phyloP scores from a whole-genome alignment of 2,113 vertebrate species.

The Canis aureus region DNA sequence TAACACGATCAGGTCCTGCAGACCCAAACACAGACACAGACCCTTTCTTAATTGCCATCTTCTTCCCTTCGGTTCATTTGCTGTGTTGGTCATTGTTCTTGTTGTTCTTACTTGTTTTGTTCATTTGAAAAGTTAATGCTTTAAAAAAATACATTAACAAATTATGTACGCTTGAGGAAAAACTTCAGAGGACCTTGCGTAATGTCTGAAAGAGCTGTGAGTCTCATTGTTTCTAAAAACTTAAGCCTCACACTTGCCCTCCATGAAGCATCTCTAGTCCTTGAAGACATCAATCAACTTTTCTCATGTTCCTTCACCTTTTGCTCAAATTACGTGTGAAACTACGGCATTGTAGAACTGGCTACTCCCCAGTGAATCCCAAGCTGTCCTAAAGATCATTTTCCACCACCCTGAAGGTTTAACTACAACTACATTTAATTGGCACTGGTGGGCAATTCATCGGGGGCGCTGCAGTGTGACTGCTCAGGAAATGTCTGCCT shows the following conservation, averaged over 20 bases:
- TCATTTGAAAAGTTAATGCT: constrained; percentile 30
- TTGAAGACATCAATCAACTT: background rate
- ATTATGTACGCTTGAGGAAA: background rate
- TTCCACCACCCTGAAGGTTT: constrained; percentile 70
- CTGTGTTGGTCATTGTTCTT: background rate
- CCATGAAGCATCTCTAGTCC: background rate
- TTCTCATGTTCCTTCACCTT: constrained; percentile 34
- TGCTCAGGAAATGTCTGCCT: constrained; percentile 75
- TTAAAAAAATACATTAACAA: background rate
- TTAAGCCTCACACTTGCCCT: background rate
- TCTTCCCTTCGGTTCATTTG: background rate
- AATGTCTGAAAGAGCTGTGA: constrained; percentile 5
- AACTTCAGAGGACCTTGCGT: background rate
- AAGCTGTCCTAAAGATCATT: constrained; percentile 67
- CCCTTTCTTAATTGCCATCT: background rate
- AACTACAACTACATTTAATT: constrained; percentile 66
- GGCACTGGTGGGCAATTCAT: constrained; percentile 64
- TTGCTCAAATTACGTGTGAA: constrained; percentile 67
- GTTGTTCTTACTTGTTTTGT: background rate
- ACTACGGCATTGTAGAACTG: background rate
- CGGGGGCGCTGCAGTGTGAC: background rate
- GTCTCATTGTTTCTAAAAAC: background rate
- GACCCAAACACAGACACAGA: background rate
- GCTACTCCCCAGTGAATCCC: constrained; percentile 32
- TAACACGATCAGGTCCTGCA: background rate